A percentile compares a stretch with the other conserved stretches of the same genome.
Evolutionary conservation across 2,888 invertebrate genomes (phyloP).

Genomic region (Eupithecia tripunctaria): DNA sequence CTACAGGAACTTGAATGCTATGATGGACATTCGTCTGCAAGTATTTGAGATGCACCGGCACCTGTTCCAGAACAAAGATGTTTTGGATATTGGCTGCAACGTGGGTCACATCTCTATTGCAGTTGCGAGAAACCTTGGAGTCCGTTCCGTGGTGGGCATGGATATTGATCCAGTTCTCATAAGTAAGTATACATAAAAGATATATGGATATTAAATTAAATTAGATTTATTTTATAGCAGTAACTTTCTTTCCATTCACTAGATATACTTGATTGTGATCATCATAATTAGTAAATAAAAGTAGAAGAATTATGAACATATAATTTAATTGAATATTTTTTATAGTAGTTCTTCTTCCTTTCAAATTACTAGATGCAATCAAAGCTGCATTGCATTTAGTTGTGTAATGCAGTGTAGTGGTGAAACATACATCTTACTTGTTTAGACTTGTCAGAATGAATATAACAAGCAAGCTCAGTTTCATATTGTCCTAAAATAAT

Average conservation of each 20-base stretch:
- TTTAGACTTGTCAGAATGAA: not conserved
- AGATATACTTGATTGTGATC: not conserved
- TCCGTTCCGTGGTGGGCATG: slow-evolving; percentile 94
- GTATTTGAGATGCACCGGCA: slow-evolving; percentile 91
- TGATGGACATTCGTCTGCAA: slow-evolving; percentile 92
- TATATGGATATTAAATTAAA: not conserved
- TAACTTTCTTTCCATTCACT: not conserved
- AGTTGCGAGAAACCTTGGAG: slow-evolving; percentile 93
- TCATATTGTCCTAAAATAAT: not conserved
- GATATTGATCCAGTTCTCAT: slow-evolving; percentile 97
- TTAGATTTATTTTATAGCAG: not conserved
- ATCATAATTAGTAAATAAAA: slow-evolving; percentile 85
- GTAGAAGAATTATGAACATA: not conserved
- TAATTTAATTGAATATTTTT: not conserved
- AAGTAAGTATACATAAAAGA: slow-evolving; percentile 59
- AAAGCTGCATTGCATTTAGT: not conserved
- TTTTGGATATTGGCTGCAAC: slow-evolving; percentile 99
- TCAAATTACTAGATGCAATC: not conserved
- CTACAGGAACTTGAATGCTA: slow-evolving; percentile 93
- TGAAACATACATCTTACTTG: not conserved
- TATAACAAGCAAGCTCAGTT: not conserved
- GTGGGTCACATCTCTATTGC: slow-evolving; percentile 97
- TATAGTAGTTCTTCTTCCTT: not conserved
- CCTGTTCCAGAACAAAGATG: slow-evolving; percentile 94
- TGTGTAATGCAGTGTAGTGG: not conserved